Conservation (phyloP, 2,113 vertebrate species). For the Pteronura brasiliensis region DNA sequence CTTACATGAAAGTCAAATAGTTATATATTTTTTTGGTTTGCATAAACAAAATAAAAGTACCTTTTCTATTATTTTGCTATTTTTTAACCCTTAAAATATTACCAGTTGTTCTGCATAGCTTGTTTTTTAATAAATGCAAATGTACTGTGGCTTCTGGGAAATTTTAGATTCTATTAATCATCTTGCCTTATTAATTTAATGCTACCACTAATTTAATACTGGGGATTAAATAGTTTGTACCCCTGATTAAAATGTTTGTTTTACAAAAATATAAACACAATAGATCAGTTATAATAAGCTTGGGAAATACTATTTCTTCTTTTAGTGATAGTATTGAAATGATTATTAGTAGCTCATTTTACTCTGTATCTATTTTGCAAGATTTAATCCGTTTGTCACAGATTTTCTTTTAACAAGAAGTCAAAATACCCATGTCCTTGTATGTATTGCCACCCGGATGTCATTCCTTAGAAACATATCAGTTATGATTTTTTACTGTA, state of each 20-base stretch:
- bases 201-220: not conserved
- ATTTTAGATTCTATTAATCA: not conserved
- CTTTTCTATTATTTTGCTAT: not conserved
- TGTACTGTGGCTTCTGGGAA: not conserved
- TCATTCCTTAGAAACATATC: not conserved
- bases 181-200: not conserved
- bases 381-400: not conserved
- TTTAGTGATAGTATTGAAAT: conserved; percentile 19
- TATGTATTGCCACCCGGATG: not conserved
- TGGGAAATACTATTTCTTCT: not conserved
- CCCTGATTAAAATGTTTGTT: not conserved
- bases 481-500: not conserved
- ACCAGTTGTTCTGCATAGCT: not conserved
- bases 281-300: not conserved
- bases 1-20: not conserved
- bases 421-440: not conserved
- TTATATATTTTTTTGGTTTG: not conserved
- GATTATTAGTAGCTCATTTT: not conserved
- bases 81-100: conserved; percentile 3
- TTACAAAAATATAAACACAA: not conserved
- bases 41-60: not conserved
- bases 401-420: not conserved
- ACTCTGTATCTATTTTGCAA: not conserved
- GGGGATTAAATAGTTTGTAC: not conserved
- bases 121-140: not conserved